Conservation (phyloP, 2,113 vertebrate genomes). For the Callithrix jacchus region DNA sequence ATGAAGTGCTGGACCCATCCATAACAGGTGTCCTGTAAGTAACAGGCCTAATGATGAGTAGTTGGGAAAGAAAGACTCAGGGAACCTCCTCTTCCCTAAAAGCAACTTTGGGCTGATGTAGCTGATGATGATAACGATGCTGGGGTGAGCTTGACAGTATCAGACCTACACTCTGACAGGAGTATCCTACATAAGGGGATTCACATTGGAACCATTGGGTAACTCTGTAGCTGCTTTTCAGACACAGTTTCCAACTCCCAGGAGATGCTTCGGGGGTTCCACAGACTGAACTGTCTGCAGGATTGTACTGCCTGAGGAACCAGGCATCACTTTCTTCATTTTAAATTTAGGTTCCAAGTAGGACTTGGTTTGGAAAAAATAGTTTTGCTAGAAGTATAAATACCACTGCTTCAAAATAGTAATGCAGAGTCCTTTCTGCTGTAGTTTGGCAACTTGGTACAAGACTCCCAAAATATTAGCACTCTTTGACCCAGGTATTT, state of each 20-base stretch:
- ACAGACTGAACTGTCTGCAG: not conserved
- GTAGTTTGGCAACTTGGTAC: not conserved
- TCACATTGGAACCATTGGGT: not conserved
- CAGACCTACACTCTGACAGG: no score
- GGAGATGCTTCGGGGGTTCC: not conserved
- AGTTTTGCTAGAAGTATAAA: not conserved
- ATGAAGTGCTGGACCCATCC: not conserved
- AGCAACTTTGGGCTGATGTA: not conserved
- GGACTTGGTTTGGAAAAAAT: not conserved
- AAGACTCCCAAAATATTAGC: not conserved
- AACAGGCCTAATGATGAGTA: not conserved
- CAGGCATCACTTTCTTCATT: not conserved
- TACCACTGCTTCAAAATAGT: not conserved
- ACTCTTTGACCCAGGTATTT: not conserved
- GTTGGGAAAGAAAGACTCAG: not conserved
- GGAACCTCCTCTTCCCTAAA: not conserved
- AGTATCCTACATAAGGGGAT: not conserved
- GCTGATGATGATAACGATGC: not conserved
- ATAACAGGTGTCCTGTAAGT: not conserved
- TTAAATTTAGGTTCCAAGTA: not conserved
- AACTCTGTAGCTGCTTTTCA: not conserved
- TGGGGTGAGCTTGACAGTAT: not conserved
- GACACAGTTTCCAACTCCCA: not conserved
- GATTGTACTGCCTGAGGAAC: not conserved
- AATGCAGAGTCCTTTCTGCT: not conserved